These are phyloP conservation scores for Aleiodes alternator DNA, from an alignment of 2,888 invertebrate genomes.

Conservation along the genomic window DNA sequence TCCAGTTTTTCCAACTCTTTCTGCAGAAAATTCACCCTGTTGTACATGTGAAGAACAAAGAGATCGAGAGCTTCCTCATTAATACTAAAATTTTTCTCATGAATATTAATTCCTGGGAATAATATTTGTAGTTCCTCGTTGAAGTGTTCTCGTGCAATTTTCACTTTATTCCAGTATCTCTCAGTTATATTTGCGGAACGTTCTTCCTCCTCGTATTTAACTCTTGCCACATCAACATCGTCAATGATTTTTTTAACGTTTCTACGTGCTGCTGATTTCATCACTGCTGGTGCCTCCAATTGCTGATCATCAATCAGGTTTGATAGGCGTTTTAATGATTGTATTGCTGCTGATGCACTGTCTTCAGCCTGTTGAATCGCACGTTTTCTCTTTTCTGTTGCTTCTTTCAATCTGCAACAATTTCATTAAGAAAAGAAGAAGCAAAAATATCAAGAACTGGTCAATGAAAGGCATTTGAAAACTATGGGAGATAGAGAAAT, in stretches of 20 bases:
- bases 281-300: constrained; percentile 72
- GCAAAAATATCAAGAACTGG: neutral
- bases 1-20: constrained; percentile 85
- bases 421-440: neutral
- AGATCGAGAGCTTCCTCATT: constrained; percentile 84
- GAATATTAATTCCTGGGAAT: constrained; percentile 83
- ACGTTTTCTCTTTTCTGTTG: constrained; percentile 78
- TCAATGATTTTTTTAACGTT: constrained; percentile 75
- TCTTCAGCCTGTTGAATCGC: constrained; percentile 79
- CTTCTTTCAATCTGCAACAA: constrained; percentile 76
- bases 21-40: constrained; percentile 85
- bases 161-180: constrained; percentile 89
- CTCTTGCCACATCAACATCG: constrained; percentile 80
- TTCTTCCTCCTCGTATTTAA: constrained; percentile 78
- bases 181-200: constrained; percentile 82
- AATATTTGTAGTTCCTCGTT: constrained; percentile 82
- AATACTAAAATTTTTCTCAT: constrained; percentile 80
- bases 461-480: neutral
- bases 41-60: constrained; percentile 86
- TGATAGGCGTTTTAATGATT: constrained; percentile 74
- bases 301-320: constrained; percentile 73
- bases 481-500: too few relatives aligned
- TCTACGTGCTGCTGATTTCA: constrained; percentile 68
- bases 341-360: constrained; percentile 78
- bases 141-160: constrained; percentile 79